Evolutionary conservation across 2,888 invertebrate species (phyloP).

Genomic region (Eremobia ochroleuca): DNA sequence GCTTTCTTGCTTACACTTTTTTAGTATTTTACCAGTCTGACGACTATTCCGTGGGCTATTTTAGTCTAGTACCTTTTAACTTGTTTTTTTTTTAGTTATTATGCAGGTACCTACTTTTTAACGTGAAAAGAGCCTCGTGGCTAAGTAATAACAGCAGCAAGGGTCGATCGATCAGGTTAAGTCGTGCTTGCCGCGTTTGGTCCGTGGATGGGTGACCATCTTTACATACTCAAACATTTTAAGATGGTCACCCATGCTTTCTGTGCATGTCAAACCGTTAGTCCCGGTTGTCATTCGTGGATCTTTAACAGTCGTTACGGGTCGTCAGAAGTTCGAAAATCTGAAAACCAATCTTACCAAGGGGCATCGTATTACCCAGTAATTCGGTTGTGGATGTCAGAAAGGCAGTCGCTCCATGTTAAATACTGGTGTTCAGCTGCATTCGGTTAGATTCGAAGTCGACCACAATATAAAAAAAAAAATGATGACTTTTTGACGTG

Average conservation of each 20-base stretch:
- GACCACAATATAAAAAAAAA: too few species aligned
- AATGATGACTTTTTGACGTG: neutral
- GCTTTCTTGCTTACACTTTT: constrained; percentile 73
- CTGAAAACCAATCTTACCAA: neutral
- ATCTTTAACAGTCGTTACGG: neutral
- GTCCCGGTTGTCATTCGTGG: neutral
- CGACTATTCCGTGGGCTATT: constrained; percentile 5
- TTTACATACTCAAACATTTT: neutral
- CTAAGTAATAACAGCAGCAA: neutral
- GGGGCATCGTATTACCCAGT: neutral
- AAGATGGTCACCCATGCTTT: too few species aligned
- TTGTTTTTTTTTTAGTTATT: neutral
- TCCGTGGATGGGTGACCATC: neutral
- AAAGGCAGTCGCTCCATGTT: too few species aligned
- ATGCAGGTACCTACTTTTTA: neutral
- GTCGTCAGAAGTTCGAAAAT: neutral
- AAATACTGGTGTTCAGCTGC: too few species aligned
- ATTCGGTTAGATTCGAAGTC: too few species aligned
- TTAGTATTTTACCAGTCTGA: constrained; percentile 27
- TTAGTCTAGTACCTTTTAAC: neutral
- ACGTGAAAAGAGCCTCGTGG: neutral
- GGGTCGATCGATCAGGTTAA: neutral
- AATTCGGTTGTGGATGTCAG: neutral
- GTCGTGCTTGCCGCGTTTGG: neutral
- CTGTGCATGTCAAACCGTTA: too few species aligned